Percentiles rank a stretch among this genome's conserved stretches.
phyloP scores from a whole-genome alignment of 1,140 invertebrate genomes.

The Polypedilum vanderplanki region DNA sequence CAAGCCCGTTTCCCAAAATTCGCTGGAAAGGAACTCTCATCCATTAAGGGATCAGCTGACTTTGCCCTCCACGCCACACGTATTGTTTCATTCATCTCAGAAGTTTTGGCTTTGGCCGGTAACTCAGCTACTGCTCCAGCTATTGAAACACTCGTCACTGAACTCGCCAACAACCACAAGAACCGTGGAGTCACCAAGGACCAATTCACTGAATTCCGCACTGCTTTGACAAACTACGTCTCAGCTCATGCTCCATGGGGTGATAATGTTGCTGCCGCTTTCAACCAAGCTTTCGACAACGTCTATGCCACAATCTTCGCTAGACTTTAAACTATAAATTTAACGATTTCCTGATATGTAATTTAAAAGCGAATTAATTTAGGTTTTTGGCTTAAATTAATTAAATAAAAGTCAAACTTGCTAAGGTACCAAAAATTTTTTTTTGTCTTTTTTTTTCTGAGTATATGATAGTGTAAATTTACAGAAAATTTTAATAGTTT shows the following conservation, averaged over 20 bases:
- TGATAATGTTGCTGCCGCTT: neutral
- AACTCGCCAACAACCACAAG: neutral
- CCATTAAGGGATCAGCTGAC: neutral
- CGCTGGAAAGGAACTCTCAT: neutral
- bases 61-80: neutral
- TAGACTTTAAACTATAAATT: too few relatives aligned
- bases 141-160: neutral
- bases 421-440: too few relatives aligned
- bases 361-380: too few relatives aligned
- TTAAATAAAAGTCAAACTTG: too few relatives aligned
- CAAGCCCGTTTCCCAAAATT: neutral
- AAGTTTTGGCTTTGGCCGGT: neutral
- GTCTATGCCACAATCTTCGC: too few relatives aligned
- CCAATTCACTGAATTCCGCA: neutral
- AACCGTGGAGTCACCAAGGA: neutral
- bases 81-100: neutral
- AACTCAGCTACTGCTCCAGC: neutral
- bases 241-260: neutral
- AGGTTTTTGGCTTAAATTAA: too few relatives aligned
- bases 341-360: too few relatives aligned
- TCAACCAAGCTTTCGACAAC: neutral
- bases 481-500: too few relatives aligned
- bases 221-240: neutral
- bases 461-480: too few relatives aligned
- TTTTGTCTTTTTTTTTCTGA: too few relatives aligned